These are phyloP conservation scores for Drosophila lini DNA, from an alignment of 1,140 invertebrate species.

Conservation along the genomic window DNA sequence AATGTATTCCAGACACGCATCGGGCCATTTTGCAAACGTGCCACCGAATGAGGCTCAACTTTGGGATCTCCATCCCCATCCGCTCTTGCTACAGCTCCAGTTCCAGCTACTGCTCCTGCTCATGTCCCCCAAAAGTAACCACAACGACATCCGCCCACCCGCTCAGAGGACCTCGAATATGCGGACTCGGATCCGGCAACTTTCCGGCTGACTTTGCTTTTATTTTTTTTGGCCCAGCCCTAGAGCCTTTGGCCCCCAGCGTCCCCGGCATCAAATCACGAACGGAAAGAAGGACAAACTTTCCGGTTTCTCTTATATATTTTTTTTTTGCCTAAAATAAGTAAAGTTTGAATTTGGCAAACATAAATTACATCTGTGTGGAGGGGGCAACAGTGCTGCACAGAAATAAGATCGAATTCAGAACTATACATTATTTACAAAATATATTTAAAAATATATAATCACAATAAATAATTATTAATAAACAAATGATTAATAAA, in stretches of 20 bases:
- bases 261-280: constrained; percentile 38
- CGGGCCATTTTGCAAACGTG: constrained; percentile 81
- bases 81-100: neutral
- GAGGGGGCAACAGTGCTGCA: neutral
- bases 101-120: neutral
- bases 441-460: neutral
- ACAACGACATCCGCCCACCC: constrained; percentile 66
- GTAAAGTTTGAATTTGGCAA: constrained; percentile 78
- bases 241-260: constrained; percentile 2
- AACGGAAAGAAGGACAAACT: constrained; percentile 45
- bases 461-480: neutral
- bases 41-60: constrained; percentile 72
- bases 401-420: neutral
- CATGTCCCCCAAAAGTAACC: constrained; percentile 35
- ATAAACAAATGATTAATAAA: too few relatives aligned
- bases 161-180: constrained; percentile 39
- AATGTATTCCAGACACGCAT: constrained; percentile 83
- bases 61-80: neutral
- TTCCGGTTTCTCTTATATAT: constrained; percentile 9
- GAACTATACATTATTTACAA: too few relatives aligned
- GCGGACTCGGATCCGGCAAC: constrained; percentile 30
- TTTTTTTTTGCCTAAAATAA: constrained; percentile 57
- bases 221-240: constrained; percentile 34
- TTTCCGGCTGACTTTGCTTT: constrained; percentile 67
- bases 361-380: constrained; percentile 62